Evolutionary conservation across 2,797 vertebrate species (phyloP), one percentile per base, ranked within the genome.

Genomic region (Fundulus diaphanus): DNA sequence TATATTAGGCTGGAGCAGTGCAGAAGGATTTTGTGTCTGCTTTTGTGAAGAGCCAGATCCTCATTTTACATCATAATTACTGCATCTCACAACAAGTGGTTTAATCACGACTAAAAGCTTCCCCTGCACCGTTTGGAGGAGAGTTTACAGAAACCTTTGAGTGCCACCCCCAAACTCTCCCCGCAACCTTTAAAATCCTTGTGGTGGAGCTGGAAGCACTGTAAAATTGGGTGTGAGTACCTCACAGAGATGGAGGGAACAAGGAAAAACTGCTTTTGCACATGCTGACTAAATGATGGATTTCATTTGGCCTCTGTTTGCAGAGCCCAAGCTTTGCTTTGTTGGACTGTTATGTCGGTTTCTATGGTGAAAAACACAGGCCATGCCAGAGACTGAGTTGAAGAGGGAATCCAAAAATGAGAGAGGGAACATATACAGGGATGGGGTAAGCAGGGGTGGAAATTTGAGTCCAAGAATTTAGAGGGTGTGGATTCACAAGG

Each of bases 311-410:
- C 92, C 80, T 92, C 90, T 95, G 93, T 96, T 96, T 95, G 93
- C 93, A 83, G 93, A 95, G 94, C 93, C 93, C 76, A 76, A 89
- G 94, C 88, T 93, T 95, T 95, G 95, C 95, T 87, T 82, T 72
- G 74, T 88, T 79, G 82, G 75, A 84, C 93, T 98, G 97, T 98
- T 98, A 95, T 97, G 97, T 96, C 96, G 95, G 97, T 99, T 97
- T 97, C 97, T 95, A 97, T 97, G 96, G 97, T 93, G 95, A 96
- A 91, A 93, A 97, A 95, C 94, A 96, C 77, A 3, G 79, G 15
- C 88, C 84, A 88, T 94, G 96, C 96, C 95, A 95, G 93, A 95
- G 93, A 90, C 86, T 69, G 91, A 94, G 90, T 92, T 93, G 91
- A 89, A 92, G 90, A 80, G 85, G 92, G 89, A 72, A 72, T 35